Conservation (phyloP, 2,113 vertebrate species). For the Craseonycteris thonglongyai region DNA sequence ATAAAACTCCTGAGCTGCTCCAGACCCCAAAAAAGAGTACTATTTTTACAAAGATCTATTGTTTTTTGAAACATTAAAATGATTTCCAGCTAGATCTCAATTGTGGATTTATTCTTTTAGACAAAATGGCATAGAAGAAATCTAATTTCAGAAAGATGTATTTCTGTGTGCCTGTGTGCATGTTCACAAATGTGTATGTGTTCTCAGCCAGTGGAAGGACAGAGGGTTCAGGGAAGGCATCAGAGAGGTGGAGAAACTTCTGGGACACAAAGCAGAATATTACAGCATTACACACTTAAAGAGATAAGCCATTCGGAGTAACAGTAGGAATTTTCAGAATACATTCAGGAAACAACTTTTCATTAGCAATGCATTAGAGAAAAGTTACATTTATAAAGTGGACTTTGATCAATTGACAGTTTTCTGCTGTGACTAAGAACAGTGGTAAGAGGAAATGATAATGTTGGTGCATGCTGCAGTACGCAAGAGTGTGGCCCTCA, state of each 20-base stretch:
- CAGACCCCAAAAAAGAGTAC: background rate
- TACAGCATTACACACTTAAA: background rate
- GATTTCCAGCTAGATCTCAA: background rate
- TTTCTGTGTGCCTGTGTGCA: background rate
- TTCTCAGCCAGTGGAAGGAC: background rate
- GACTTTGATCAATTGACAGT: background rate
- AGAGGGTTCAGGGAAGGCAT: background rate
- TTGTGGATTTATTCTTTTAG: background rate
- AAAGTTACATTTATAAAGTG: background rate
- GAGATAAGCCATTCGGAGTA: background rate
- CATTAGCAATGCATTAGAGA: background rate
- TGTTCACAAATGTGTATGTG: background rate
- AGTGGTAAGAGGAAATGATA: background rate
- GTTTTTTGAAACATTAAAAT: background rate
- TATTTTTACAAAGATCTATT: background rate
- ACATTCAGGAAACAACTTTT: background rate
- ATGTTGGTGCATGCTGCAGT: background rate
- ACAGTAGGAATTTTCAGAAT: background rate
- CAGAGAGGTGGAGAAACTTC: background rate
- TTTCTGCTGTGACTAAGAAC: background rate
- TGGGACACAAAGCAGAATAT: background rate
- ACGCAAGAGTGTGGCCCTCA: accelerated
- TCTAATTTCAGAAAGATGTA: background rate
- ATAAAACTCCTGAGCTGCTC: background rate
- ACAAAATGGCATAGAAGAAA: background rate